Evolutionary conservation across 2,113 vertebrate species (phyloP), one percentile per base, ranked within the genome.

Genomic region (Myrmophylax atrothorax): DNA sequence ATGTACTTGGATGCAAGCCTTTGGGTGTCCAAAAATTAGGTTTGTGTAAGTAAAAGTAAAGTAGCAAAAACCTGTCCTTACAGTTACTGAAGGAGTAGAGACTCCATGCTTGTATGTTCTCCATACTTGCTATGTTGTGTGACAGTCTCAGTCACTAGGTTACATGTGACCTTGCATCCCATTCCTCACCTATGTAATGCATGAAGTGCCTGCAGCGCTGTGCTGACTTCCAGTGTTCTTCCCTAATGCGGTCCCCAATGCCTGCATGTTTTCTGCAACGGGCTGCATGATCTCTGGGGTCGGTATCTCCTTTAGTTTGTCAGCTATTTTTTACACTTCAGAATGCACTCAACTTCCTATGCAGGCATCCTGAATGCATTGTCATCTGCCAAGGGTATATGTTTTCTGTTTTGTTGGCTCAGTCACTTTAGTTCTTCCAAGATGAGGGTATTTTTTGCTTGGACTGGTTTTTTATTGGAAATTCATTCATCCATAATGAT

Each of bases 141-240:
- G 37, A 29, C 40, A 26, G 20, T 49, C 33, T 59, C 31, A 19
- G 3, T 13, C 33, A 11, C 4, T 46, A 59, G 0, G 4, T 17
- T 44, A 13, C 37, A 9, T 0, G 0, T 40, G 38, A 42, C 28
- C 47, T 68, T 79, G 29, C 49, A 38, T 64, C 35, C 44, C 7
- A 3, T 59, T 83, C 53, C 68, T 86, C 38, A 42, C 10, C 6
- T 20, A 0, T 15, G 9, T 12, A 46, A 16, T 2, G 10, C 42
- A 12, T 5, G 7, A 68, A 86, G 35, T 23, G 14, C 49, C 58
- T 20, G 28, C 42, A 25, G 67, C 0, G 0, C 70, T 33, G 9
- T 44, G 53, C 22, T 0, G 0, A 6, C 64, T 38, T 5, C 24
- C 42, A 15, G 3, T 7, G n/a, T 15, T 79, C 52, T 67, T 72